phyloP scores from a whole-genome alignment of 2,797 vertebrate species.

The Dipus sagitta region DNA sequence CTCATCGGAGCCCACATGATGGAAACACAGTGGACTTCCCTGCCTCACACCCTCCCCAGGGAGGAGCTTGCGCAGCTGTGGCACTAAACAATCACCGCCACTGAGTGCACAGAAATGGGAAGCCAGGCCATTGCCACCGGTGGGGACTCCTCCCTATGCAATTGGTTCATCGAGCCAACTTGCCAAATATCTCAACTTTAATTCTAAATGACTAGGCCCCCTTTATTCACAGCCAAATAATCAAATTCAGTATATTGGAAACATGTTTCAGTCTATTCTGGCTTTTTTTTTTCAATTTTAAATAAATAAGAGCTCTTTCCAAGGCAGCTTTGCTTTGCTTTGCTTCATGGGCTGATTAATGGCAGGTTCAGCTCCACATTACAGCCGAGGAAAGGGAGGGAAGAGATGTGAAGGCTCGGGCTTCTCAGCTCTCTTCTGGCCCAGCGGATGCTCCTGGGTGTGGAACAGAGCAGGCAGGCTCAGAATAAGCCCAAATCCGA shows the following conservation, averaged over 20 bases:
- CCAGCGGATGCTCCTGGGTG: not conserved
- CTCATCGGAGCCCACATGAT: not conserved
- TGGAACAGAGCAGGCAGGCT: not conserved
- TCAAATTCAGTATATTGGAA: constrained; percentile 72
- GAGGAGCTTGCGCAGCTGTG: not conserved
- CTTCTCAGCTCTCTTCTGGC: not conserved
- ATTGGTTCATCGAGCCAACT: constrained; percentile 27
- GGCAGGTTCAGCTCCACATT: constrained; percentile 49
- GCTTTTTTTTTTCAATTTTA: constrained; percentile 55
- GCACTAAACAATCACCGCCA: not conserved
- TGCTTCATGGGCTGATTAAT: constrained; percentile 73
- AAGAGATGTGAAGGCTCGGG: constrained; percentile 30
- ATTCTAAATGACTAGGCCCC: constrained; percentile 72
- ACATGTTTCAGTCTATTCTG: constrained; percentile 65
- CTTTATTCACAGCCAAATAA: constrained; percentile 73
- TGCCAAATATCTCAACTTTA: constrained; percentile 61
- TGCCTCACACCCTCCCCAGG: not conserved
- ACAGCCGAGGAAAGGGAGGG: constrained; percentile 19
- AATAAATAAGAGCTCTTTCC: constrained; percentile 82
- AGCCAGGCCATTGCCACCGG: no score
- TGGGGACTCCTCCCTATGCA: not conserved
- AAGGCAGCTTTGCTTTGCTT: constrained; percentile 72
- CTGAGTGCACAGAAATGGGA: no score
- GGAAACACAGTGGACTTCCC: rapidly evolving
- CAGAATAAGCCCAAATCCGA: not conserved